Evolutionary conservation across 2,888 invertebrate genomes (phyloP), one percentile per base, ranked within the genome.

Genomic region (Hirtodrosophila cameraria): DNA sequence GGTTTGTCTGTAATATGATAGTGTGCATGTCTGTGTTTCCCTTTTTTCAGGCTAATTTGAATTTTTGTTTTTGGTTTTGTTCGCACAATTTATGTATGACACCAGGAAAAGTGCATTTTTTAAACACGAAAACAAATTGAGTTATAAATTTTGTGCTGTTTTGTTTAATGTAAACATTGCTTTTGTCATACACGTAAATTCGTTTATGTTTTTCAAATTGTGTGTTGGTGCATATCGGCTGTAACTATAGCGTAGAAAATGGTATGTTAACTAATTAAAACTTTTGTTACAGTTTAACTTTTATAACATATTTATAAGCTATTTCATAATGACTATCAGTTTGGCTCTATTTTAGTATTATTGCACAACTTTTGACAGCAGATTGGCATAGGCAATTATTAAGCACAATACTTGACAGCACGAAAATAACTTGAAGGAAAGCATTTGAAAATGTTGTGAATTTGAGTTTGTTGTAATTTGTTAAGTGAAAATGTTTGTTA

Each of bases 41-140:
- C 11, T 13, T 12, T n/a, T 13, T 41, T 42, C 46, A 16, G 27
- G 36, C 30, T 69, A 85, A 79, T 85, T 79, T 79, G 55, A 78
- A 86, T 78, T 15, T 49, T 33, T 38, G 49, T 52, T 58, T 46
- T 35, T 46, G n/a, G n/a, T 39, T 20, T 28, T 50, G 45, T 28
- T 27, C 23, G 60, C 62, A 23, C 43, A 81, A 79, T 79, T 79
- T 79, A 86, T 86, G 57, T 53, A 20, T 46, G 53, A 50, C 59
- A 58, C 42, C 60, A 49, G 49, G 33, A 57, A 64, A 61, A 54
- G 36, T 35, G 23, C 18, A 49, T 18, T 65, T 68, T 68, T 50
- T 23, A 53, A 49, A 53, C 55, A 48, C 41, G 42, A 53, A 60
- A 72, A 61, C 67, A 70, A 79, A 86, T 79, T 71, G 65, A 75